Evolutionary conservation across 2,113 vertebrate genomes (phyloP), one percentile per base, ranked within the genome.

Genomic region (Trinectes maculatus): DNA sequence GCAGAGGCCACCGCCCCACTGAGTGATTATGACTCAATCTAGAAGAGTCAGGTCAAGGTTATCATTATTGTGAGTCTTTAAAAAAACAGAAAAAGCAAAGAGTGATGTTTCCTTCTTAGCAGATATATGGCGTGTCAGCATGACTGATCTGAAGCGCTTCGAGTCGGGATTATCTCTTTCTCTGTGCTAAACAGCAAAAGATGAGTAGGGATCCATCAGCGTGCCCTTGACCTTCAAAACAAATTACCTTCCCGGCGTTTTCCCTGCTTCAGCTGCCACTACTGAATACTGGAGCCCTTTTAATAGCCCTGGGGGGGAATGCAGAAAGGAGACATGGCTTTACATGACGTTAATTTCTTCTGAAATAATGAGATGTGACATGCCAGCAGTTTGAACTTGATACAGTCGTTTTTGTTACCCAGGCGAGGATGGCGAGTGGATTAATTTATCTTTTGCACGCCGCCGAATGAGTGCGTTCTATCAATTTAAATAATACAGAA

Each of bases 11-110:
- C 16, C 33, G 9, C 13, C 26, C 36, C 22, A 19, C 65, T 62
- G 52, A 21, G 28, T 60, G 46, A 42, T 73, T 63, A 66, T 36
- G 43, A 53, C 54, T 74, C 46, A 70, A 62, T 64, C 51, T 54
- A 55, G 39, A 22, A 24, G 40, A 47, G 40, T 47, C 40, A 62
- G 28, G 46, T 82, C 78, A 79, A 82, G 77, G 85, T 85, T 74
- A 85, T 60, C 29, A 5, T 34, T 28, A 31, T 51, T 67, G n/a
- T n/a, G n/a, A n/a, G 73, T 70, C 29, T 40, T 39, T 59, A 22
- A 33, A 22, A 18, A 8, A 47, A 48, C 26, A 28, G 57, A 49
- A 51, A 4, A n/a, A 24, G 9, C 12, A n/a, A n/a, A n/a, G n/a
- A n/a, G n/a, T n/a, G n/a, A n/a, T n/a, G n/a, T n/a, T n/a, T n/a